Percentiles rank a stretch among this genome's conserved stretches.
Conservation (phyloP, 1,140 invertebrate genomes). For the Papilio dardanus region DNA sequence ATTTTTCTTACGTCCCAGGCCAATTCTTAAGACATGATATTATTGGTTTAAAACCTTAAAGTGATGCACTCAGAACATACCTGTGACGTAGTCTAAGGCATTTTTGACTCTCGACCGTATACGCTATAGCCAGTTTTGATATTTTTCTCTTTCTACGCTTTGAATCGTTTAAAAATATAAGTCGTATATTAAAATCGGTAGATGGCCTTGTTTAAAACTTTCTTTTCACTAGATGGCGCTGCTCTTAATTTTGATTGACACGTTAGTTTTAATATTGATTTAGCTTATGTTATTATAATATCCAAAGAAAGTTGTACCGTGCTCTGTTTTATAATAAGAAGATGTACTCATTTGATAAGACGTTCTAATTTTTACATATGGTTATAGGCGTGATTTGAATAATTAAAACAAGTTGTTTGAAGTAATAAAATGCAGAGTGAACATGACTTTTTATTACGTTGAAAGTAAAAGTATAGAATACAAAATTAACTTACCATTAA, state of each 20-base stretch:
- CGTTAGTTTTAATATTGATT: not conserved
- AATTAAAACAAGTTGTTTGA: not conserved
- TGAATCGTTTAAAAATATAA: not conserved
- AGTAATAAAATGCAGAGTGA: not conserved
- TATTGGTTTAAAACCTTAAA: too few species aligned
- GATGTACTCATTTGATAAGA: constrained; percentile 3
- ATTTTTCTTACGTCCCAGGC: too few species aligned
- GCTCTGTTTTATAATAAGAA: constrained; percentile 2
- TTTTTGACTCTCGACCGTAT: too few species aligned
- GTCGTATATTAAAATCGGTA: not conserved
- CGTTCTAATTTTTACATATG: constrained; percentile 11
- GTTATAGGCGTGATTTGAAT: not conserved
- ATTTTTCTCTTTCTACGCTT: too few species aligned
- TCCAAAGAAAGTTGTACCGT: constrained; percentile 11
- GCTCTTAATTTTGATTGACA: not conserved
- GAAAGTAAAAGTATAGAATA: not conserved
- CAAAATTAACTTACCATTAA: too few species aligned
- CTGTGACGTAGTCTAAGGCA: too few species aligned
- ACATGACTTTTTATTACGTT: not conserved
- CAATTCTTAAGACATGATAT: too few species aligned
- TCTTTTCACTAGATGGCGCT: not conserved
- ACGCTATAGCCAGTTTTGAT: too few species aligned
- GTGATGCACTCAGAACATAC: too few species aligned
- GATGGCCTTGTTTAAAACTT: not conserved
- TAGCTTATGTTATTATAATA: not conserved